These are phyloP conservation scores for Perizoma affinitatum DNA, from an alignment of 2,888 invertebrate species.

Conservation along the genomic window DNA sequence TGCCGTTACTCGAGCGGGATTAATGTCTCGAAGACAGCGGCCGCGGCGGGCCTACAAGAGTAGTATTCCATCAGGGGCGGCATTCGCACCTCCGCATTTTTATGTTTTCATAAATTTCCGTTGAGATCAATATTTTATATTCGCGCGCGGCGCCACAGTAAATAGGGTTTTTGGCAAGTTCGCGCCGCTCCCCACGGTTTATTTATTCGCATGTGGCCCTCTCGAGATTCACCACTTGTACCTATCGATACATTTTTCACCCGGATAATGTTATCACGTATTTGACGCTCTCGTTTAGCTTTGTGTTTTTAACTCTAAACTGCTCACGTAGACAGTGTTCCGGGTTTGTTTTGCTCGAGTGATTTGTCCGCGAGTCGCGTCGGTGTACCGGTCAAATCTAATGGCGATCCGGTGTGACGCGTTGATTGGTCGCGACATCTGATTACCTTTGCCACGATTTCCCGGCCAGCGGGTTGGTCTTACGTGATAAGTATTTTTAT, in stretches of 20 bases:
- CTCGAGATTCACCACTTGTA: slow-evolving; percentile 68
- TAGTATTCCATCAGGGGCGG: slow-evolving; percentile 66
- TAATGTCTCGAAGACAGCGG: slow-evolving; percentile 48
- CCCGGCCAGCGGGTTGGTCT: slow-evolving; percentile 47
- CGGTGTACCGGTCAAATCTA: slow-evolving; percentile 50
- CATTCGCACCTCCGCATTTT: slow-evolving; percentile 72
- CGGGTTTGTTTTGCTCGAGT: slow-evolving; percentile 29
- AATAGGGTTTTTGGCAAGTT: slow-evolving; percentile 66
- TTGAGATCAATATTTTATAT: slow-evolving; percentile 81
- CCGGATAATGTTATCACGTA: slow-evolving; percentile 74
- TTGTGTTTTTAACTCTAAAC: slow-evolving; percentile 42
- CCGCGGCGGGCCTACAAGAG: slow-evolving; percentile 56
- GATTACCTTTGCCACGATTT: slow-evolving; percentile 52
- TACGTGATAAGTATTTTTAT: slow-evolving; percentile 77
- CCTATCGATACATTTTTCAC: slow-evolving; percentile 74
- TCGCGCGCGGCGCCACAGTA: slow-evolving; percentile 63
- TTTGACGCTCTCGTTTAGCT: slow-evolving; percentile 45
- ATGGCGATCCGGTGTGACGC: slow-evolving; percentile 46
- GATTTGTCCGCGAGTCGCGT: slow-evolving; percentile 41
- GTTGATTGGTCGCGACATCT: slow-evolving; percentile 62
- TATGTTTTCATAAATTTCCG: slow-evolving; percentile 81
- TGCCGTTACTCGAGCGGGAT: slow-evolving; percentile 45
- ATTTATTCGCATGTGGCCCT: slow-evolving; percentile 68
- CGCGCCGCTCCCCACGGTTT: slow-evolving; percentile 55
- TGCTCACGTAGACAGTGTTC: slow-evolving; percentile 34